Evolutionary conservation across 2,888 invertebrate species (phyloP).

Genomic region (Lasioglossum figueresi): DNA sequence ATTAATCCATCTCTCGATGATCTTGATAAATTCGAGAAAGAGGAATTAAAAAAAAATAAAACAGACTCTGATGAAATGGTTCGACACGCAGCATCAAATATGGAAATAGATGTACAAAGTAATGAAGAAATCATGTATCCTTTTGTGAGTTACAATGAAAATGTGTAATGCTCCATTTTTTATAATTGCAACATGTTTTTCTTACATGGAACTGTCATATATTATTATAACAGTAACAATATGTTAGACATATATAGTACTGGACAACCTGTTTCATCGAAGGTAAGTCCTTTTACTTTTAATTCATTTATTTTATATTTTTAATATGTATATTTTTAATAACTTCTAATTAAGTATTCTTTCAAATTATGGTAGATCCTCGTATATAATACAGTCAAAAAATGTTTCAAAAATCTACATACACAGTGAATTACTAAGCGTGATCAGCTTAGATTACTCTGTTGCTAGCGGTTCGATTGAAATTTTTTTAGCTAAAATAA

Average conservation of each 20-base stretch:
- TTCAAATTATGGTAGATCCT: neutral
- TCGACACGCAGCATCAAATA: neutral
- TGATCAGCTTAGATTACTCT: too few species aligned
- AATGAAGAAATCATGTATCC: constrained; percentile 48
- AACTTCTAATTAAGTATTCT: neutral
- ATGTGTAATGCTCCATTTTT: neutral
- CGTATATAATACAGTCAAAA: neutral
- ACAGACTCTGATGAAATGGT: neutral
- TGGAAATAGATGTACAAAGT: neutral
- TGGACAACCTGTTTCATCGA: constrained; percentile 57
- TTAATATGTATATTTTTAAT: neutral
- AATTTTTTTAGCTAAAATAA: too few species aligned
- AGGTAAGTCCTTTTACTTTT: constrained; percentile 68
- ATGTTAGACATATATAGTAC: constrained; percentile 76
- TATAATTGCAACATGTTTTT: constrained; percentile 14
- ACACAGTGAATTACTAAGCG: too few species aligned
- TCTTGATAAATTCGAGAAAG: constrained; percentile 72
- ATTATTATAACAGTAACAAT: constrained; percentile 55
- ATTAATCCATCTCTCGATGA: constrained; percentile 70
- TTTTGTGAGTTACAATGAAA: constrained; percentile 24
- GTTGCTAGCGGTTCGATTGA: too few species aligned
- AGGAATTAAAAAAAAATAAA: constrained; percentile 55
- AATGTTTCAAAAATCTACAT: neutral
- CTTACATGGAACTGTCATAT: constrained; percentile 59
- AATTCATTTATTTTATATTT: neutral